These are phyloP conservation scores for Agrotis ipsilon DNA, from an alignment of 2,888 invertebrate species.

Conservation along the genomic window DNA sequence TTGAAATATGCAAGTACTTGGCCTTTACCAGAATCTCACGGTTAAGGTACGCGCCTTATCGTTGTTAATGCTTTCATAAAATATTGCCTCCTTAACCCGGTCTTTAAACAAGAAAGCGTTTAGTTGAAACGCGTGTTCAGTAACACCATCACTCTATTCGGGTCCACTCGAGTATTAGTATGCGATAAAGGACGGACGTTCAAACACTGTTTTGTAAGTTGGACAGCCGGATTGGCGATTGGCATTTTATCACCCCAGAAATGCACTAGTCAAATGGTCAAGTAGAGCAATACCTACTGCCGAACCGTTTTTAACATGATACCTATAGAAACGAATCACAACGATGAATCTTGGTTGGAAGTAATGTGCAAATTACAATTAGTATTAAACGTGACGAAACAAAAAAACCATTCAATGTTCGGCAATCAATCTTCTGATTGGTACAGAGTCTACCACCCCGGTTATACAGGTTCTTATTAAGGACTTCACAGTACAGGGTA, in stretches of 20 bases:
- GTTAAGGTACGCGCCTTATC: background rate
- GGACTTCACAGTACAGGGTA: background rate
- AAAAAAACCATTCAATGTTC: conserved; percentile 1
- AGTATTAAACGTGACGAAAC: background rate
- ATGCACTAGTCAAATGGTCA: background rate
- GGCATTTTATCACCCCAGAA: conserved; percentile 3
- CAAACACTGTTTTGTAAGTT: background rate
- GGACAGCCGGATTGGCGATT: background rate
- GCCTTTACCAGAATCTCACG: background rate
- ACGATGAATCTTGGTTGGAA: background rate
- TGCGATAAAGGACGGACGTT: background rate
- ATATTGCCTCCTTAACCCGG: background rate
- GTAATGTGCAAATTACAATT: conserved; percentile 2
- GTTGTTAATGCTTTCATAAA: background rate
- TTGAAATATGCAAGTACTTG: background rate
- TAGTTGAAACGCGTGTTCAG: background rate
- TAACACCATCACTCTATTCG: background rate
- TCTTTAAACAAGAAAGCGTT: background rate
- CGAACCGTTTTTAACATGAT: conserved; percentile 3
- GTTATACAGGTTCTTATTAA: conserved; percentile 2
- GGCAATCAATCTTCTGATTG: conserved; percentile 3
- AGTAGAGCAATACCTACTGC: conserved; percentile 5
- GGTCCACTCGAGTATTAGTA: background rate
- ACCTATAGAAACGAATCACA: background rate
- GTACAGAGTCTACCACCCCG: conserved; percentile 1